Evolutionary conservation across 2,888 invertebrate species (phyloP), one percentile per base, ranked within the genome.

Genomic region (Salticus scenicus): DNA sequence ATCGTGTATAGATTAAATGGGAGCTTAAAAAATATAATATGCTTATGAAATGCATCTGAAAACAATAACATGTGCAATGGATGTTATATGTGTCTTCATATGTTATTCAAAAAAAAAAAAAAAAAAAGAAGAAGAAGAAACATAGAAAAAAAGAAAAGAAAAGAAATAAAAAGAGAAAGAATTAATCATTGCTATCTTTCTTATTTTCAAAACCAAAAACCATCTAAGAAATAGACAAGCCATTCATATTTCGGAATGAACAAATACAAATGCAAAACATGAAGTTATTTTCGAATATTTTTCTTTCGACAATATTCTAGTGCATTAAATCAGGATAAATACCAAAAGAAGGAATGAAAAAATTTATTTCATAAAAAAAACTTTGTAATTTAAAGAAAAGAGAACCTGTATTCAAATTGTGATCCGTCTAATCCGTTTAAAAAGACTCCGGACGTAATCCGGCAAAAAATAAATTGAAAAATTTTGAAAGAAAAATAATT

Each of bases 251-350:
- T n/a, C n/a, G n/a, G n/a, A n/a, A n/a, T n/a, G n/a, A n/a, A n/a
- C n/a, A n/a, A n/a, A n/a, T n/a, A n/a, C n/a, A n/a, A n/a, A n/a
- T n/a, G n/a, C n/a, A n/a, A n/a, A n/a, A n/a, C n/a, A 47, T 2
- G 24, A 17, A 57, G 24, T 57, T 24, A 57, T 17, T 57, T 57
- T 57, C 57, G 24, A 24, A 57, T 57, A 24, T 24, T 57, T 24
- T 24, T 57, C 57, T 57, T 57, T 57, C 57, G 57, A 57, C 8
- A 57, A 17, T 24, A 57, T 24, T 24, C 57, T 24, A 57, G 24
- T 57, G 57, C 57, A 57, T 57, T 57, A 24, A 57, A 57, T 57
- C 57, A 24, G 24, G 20, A 57, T 57, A 57, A 57, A 57, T 24
- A 57, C 24, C 4, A 5, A 57, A 57, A 57, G 24, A 4, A 5